Conservation (phyloP, 1,140 invertebrate genomes). For the Aphaenogaster ashmeadi region DNA sequence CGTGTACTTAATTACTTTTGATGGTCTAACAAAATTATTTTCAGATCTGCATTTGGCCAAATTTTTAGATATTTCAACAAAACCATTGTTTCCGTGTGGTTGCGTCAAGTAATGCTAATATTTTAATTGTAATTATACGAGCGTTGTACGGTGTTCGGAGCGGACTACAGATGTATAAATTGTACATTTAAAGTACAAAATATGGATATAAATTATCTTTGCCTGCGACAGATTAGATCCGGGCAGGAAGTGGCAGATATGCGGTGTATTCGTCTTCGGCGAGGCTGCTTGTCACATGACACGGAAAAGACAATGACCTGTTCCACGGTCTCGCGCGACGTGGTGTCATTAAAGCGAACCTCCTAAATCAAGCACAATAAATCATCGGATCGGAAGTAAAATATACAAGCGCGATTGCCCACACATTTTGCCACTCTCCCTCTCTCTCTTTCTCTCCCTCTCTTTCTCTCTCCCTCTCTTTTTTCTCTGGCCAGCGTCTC, state of each 20-base stretch:
- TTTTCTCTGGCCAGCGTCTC: background rate
- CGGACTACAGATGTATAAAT: background rate
- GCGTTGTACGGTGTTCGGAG: background rate
- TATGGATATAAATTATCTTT: constrained; percentile 9
- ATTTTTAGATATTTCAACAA: too few relatives aligned
- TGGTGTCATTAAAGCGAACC: constrained; percentile 68
- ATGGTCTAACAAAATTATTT: too few relatives aligned
- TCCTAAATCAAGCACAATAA: constrained; percentile 77
- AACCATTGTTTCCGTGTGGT: too few relatives aligned
- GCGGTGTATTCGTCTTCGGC: constrained; percentile 49
- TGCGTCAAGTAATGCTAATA: background rate
- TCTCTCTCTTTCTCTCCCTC: too few relatives aligned
- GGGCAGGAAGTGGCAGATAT: constrained; percentile 42
- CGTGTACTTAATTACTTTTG: too few relatives aligned
- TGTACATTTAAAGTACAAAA: background rate
- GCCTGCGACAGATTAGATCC: constrained; percentile 24
- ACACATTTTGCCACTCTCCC: constrained; percentile 11
- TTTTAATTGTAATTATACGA: background rate
- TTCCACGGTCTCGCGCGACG: constrained; percentile 72
- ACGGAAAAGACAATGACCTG: constrained; percentile 82
- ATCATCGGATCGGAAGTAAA: constrained; percentile 79
- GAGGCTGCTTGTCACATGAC: constrained; percentile 66
- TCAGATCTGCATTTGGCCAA: too few relatives aligned
- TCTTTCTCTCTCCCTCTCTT: too few relatives aligned
- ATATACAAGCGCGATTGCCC: constrained; percentile 51